phyloP scores from a whole-genome alignment of 2,113 vertebrate genomes.

The Ibidorhyncha struthersii region DNA sequence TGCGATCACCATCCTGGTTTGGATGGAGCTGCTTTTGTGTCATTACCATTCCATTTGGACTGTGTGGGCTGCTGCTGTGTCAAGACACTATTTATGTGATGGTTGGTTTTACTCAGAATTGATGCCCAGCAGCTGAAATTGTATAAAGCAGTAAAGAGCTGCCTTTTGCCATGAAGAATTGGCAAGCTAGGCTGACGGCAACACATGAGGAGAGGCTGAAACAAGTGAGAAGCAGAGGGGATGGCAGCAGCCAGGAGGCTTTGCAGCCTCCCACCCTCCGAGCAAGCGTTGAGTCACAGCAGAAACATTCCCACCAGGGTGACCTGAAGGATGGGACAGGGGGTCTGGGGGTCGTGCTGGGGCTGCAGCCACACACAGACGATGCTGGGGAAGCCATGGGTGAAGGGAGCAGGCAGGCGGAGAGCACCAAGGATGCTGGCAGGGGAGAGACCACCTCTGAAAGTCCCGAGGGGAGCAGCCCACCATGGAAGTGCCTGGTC shows the following conservation, averaged over 20 bases:
- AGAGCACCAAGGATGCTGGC: background rate
- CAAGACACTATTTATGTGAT: background rate
- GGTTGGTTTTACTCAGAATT: background rate
- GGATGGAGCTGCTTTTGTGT: background rate
- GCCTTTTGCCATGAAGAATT: background rate
- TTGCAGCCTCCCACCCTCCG: background rate
- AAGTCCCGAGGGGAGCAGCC: background rate
- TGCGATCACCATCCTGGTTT: background rate
- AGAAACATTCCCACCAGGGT: background rate
- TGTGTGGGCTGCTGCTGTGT: background rate
- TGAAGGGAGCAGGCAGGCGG: background rate
- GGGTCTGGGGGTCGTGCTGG: background rate
- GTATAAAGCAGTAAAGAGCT: background rate
- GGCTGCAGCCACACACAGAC: background rate
- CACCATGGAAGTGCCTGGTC: accelerated
- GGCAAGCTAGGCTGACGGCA: background rate
- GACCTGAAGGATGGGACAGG: background rate
- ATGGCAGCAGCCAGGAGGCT: background rate
- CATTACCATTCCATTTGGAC: background rate
- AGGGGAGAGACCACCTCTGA: background rate
- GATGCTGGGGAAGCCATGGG: background rate
- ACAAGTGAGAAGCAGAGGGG: background rate
- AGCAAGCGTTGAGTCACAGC: background rate
- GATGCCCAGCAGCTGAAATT: background rate
- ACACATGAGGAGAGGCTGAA: accelerated